phyloP scores from a whole-genome alignment of 1,140 invertebrate species.

The Druon quercuslanigerum region DNA sequence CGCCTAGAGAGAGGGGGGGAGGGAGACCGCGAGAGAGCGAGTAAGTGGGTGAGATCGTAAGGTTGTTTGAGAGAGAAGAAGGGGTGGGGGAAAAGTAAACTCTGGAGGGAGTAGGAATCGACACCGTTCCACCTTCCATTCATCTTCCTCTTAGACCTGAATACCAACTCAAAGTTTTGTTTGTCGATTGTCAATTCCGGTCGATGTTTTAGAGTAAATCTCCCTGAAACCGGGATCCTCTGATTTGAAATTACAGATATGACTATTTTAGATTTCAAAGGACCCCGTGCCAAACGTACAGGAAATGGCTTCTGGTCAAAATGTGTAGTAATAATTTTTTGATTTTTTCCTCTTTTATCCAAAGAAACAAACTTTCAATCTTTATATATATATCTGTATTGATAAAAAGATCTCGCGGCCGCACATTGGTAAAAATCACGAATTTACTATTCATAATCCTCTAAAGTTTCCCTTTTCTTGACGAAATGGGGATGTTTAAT shows the following conservation, averaged over 20 bases:
- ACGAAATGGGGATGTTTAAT: too few relatives aligned
- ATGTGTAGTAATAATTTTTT: too few relatives aligned
- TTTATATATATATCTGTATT: too few relatives aligned
- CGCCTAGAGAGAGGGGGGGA: not conserved
- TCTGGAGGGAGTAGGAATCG: conserved; percentile 26
- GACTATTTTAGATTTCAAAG: too few relatives aligned
- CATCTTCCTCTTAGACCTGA: not conserved
- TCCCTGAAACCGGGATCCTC: not conserved
- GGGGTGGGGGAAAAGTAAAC: conserved; percentile 9
- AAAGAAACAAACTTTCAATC: too few relatives aligned
- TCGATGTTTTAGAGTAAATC: conserved; percentile 2
- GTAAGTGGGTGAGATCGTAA: not conserved
- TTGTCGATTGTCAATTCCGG: not conserved
- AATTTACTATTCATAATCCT: too few relatives aligned
- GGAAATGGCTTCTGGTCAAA: too few relatives aligned
- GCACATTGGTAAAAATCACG: too few relatives aligned
- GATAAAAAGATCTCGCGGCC: too few relatives aligned
- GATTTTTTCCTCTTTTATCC: too few relatives aligned
- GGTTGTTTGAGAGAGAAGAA: not conserved
- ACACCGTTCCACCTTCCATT: conserved; percentile 4
- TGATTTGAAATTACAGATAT: not conserved
- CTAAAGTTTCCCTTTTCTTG: too few relatives aligned
- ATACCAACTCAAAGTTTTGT: not conserved
- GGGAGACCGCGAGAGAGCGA: not conserved
- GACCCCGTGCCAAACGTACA: too few relatives aligned